Percentiles rank a stretch among this genome's conserved stretches.
phyloP scores from a whole-genome alignment of 2,113 vertebrate species.

The Speoplatyrhinus poulsoni region DNA sequence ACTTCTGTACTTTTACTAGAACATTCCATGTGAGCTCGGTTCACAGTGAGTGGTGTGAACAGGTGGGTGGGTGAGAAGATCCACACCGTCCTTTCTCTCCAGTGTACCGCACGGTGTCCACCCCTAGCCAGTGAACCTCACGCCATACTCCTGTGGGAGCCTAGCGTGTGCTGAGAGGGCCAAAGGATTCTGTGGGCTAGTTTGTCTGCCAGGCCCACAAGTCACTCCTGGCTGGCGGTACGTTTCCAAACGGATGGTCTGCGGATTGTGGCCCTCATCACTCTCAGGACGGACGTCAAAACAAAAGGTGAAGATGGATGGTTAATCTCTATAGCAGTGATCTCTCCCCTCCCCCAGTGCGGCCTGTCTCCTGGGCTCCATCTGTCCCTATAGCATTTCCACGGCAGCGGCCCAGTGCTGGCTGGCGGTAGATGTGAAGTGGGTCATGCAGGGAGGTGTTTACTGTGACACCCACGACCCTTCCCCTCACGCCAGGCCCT shows the following conservation, averaged over 20 bases:
- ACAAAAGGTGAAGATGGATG: too few relatives aligned
- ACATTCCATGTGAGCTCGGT: slow-evolving; percentile 7
- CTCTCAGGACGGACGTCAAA: too few relatives aligned
- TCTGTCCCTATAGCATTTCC: slow-evolving; percentile 68
- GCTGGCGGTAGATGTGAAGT: slow-evolving; percentile 65
- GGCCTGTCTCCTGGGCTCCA: slow-evolving; percentile 44
- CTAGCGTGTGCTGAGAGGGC: too few relatives aligned
- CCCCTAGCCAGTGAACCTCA: slow-evolving; percentile 45
- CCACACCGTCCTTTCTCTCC: slow-evolving; percentile 69
- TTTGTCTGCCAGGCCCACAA: not conserved
- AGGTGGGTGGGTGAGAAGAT: slow-evolving; percentile 45
- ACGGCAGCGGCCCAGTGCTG: slow-evolving; percentile 50
- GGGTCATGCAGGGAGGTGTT: slow-evolving; percentile 54
- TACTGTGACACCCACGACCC: slow-evolving; percentile 58
- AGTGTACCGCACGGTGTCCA: slow-evolving; percentile 45
- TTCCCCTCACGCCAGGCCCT: slow-evolving; percentile 39
- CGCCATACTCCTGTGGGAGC: slow-evolving; percentile 19
- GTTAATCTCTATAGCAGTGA: slow-evolving; percentile 7
- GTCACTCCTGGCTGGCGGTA: too few relatives aligned
- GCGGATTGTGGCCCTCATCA: too few relatives aligned
- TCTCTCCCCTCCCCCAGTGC: slow-evolving; percentile 13
- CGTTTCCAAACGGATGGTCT: too few relatives aligned
- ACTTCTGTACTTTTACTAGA: too few relatives aligned
- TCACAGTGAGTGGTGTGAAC: slow-evolving; percentile 52
- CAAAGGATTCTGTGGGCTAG: too few relatives aligned